Base-by-base conservation (phyloP, 2,797 vertebrate genomes). In the Acrossocheilus wenchowensis region DNA sequence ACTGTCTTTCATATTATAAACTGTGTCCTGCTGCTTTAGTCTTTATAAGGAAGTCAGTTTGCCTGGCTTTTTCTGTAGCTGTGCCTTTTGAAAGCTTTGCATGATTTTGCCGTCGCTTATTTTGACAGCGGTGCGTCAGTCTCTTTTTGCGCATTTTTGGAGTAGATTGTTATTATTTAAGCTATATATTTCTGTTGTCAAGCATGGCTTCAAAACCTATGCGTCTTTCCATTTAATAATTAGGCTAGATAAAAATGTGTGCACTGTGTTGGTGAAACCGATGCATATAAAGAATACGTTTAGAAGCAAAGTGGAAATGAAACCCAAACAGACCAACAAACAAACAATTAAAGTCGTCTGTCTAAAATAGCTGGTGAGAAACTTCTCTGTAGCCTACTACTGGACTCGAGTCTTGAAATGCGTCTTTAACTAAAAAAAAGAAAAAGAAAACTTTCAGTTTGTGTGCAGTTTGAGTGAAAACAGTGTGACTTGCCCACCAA, bases 1-100 rank as follows among this genome's bases (percentile, higher is more conserved):
- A 6, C 21, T 52, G 30, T 68, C 36, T 34, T 43, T 60, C 78
- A 39, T 41, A 4, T 81, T 15, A 71, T 68, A n/a, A 73, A 81
- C 69, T 26, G 43, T 39, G 50, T 64, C 30, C 43, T 39, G 57
- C 50, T 50, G 68, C 41, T 81, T 41, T 39, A 36, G 54, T 68
- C 73, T 75, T 84, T 39, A 45, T 73, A 19, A 74, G 84, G 78
- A 86, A 81, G 78, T 86, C 30, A 17, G 50, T 69, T 41, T 78
- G 50, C 15, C 39, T 73, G 68, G 30, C 30, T 26, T 80, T 78
- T 84, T n/a, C 34, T 26, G 60, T 50, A 3, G 15, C 30, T 64
- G 30, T 64, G 54, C 26, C 9, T n/a, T 36, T 9, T 41, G 21
- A 75, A 68, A 66, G 62, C 73, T 78, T 68, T 68, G 60, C 73